Evolutionary conservation across 1,140 invertebrate species (phyloP), one percentile per base, ranked within the genome.

Genomic region (Rhopalosiphum maidis): DNA sequence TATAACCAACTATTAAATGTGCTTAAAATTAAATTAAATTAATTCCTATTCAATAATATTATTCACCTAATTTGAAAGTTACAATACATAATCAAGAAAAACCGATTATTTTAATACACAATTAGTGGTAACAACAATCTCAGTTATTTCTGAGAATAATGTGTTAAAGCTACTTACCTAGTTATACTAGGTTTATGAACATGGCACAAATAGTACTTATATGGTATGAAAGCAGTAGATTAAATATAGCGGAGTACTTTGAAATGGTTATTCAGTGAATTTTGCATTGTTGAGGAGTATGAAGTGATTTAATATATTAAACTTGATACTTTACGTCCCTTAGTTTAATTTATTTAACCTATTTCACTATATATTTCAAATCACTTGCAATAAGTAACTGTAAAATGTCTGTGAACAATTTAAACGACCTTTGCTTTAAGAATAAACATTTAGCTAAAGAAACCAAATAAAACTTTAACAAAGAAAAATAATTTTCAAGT

Each of bases 291-390:
- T 43, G 83, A 85, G 37, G 23, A 41, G 21, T 85, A 43, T 85
- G 23, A 85, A 85, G 35, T 85, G 21, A 85, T 85, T 85, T 85
- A 85, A 85, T 37, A 85, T 85, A 83, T 85, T 85, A 25, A 43
- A 85, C 83, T 85, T 85, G 21, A 86, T 30, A 25, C 25, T 46
- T 85, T 86, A 86, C 83, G 41, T 86, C 83, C 25, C 37, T 46
- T 86, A 86, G 46, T 46, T 86, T 41, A 86, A 86, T 86, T 41
- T 46, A 86, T 46, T 68, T 25, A 86, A 86, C 15, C 41, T 43
- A 25, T 86, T 68, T n/a, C 60, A n/a, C 60, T 68, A 68, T 68
- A 68, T 68, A 68, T 68, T 68, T 68, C 11, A n/a, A 68, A 68
- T 68, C 30, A 68, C 60, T 68, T 68, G 30, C 60, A 0, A 41